These are phyloP conservation scores for Paraescarpia echinospica DNA, from an alignment of 1,140 invertebrate genomes.

Conservation along the genomic window DNA sequence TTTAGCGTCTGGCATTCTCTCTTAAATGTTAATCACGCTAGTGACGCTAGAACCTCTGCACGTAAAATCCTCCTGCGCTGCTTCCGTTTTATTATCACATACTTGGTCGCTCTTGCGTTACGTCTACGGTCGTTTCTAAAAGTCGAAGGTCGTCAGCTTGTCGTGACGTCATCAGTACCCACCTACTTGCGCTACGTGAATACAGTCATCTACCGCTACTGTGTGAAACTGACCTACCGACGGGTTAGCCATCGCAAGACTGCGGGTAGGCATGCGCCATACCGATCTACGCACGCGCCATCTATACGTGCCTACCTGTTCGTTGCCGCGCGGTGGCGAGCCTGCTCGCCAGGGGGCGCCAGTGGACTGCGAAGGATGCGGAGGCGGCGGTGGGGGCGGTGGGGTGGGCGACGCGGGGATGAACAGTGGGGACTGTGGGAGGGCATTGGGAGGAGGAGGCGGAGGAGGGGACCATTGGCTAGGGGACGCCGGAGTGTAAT, in stretches of 20 bases:
- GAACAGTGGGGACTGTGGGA: neutral
- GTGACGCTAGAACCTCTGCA: neutral
- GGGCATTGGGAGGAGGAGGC: neutral
- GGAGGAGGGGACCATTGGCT: neutral
- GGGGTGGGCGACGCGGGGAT: neutral
- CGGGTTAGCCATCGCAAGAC: neutral
- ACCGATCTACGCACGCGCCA: neutral
- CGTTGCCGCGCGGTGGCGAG: neutral
- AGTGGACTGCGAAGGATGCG: neutral
- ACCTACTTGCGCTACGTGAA: neutral
- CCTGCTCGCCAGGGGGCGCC: neutral
- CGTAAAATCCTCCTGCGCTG: neutral
- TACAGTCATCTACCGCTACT: neutral
- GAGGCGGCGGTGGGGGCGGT: too few relatives aligned
- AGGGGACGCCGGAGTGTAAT: neutral
- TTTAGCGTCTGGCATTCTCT: too few relatives aligned
- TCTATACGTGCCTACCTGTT: conserved; percentile 3
- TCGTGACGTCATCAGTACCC: neutral
- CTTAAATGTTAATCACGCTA: neutral
- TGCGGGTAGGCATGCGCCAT: neutral
- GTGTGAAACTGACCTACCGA: neutral
- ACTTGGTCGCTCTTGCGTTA: neutral
- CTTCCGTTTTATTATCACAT: neutral
- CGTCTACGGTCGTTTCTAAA: neutral
- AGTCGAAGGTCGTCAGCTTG: neutral